phyloP scores from a whole-genome alignment of 2,113 vertebrate genomes.

The Rhadina sibilatrix region DNA sequence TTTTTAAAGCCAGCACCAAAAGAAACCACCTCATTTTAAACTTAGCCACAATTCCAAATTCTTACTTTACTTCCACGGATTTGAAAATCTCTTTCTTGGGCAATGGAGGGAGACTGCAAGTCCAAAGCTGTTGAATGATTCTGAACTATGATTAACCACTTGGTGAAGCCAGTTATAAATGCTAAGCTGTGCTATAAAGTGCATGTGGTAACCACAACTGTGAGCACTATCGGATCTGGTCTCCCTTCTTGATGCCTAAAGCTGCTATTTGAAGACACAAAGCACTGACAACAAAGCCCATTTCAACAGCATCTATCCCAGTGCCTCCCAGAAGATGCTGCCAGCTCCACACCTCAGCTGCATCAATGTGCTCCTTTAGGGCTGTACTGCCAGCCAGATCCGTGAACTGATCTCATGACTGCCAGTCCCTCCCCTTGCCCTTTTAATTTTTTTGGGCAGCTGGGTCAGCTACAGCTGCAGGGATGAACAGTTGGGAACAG shows the following conservation, averaged over 20 bases:
- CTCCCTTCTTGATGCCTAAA: background rate
- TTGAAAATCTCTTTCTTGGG: background rate
- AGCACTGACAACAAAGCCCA: background rate
- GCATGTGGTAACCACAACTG: background rate
- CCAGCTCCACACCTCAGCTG: conserved; percentile 23
- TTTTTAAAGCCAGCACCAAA: background rate
- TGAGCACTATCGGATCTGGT: background rate
- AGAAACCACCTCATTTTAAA: background rate
- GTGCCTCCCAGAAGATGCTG: background rate
- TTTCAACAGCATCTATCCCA: background rate
- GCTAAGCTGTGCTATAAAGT: background rate
- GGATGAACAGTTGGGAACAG: conserved; percentile 53
- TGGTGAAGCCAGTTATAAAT: background rate
- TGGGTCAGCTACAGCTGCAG: conserved; percentile 37
- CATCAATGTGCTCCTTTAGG: background rate
- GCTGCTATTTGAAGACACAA: background rate
- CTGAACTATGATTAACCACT: background rate
- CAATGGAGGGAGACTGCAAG: background rate
- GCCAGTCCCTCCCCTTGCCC: background rate
- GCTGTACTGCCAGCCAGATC: background rate
- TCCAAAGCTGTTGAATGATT: background rate
- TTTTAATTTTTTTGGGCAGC: conserved; percentile 11
- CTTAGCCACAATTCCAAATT: background rate
- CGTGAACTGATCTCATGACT: background rate
- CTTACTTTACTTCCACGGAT: background rate